Base-by-base conservation (phyloP, 2,113 vertebrate species). In the Prunella fulvescens region DNA sequence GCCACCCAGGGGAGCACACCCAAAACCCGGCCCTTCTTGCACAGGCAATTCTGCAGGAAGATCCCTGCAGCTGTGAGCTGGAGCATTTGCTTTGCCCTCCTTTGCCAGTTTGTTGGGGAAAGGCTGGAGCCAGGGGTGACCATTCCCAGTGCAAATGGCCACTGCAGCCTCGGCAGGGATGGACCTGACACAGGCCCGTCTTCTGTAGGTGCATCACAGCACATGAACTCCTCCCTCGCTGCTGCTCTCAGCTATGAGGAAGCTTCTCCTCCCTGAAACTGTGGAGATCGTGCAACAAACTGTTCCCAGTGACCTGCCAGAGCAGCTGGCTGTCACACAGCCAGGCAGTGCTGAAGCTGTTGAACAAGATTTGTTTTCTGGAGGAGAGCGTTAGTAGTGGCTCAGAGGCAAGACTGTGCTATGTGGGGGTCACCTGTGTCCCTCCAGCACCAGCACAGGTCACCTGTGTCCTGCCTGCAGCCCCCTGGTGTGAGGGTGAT, bases 191-290 rank as follows among this genome's bases (percentile, higher is more conserved):
- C 0, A 1, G 64, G 54, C 35, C 22, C 33, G 0, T 19, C 37
- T 51, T 29, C 45, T 53, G 11, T 65, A 20, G 48, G 26, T 45
- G 37, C 57, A 45, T 81, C 57, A 3, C 23, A 14, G 48, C 1
- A 0, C 2, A 0, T 1, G 3, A 83, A 39, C 56, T 79, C 89
- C 56, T 71, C 1, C 0, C 71, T 80, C 2, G 12, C 60, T 58
- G 56, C 74, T 7, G 9, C 77, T 91, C 26, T 85, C 62, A 89
- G 91, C 93, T 91, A 92, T 93, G 91, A 96, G 94, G 93, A 96
- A 96, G 86, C 89, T 95, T 96, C 94, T 95, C 91, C 84, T 96
- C 93, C 92, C 92, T 96, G 95, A 96, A 96, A 95, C 94, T 57
- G 56, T 11, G 25, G 62, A 74, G 79, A 69, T 76, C 81, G 0